Percentiles rank a stretch among this genome's conserved stretches.
Evolutionary conservation across 2,113 vertebrate species (phyloP).

Genomic region (Phyllostomus hastatus): DNA sequence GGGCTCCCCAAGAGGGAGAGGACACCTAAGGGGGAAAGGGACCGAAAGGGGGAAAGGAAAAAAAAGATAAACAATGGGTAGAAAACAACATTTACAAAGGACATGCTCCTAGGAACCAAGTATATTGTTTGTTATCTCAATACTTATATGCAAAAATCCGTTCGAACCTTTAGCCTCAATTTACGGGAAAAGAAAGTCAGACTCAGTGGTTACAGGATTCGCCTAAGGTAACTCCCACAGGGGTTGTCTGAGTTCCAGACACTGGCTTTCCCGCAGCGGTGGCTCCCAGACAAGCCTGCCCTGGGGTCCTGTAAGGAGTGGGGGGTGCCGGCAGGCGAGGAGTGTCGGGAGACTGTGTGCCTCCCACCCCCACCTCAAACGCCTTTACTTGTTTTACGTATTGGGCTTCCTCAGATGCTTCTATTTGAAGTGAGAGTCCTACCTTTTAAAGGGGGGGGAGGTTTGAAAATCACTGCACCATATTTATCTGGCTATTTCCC

Average conservation of each 20-base stretch:
- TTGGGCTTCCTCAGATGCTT: not conserved
- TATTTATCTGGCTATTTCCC: conserved; percentile 15
- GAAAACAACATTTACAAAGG: not conserved
- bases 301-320: not conserved
- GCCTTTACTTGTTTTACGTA: not conserved
- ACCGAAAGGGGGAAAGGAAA: no score
- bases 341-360: not conserved
- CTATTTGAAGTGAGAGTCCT: not conserved
- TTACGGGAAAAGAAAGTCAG: not conserved
- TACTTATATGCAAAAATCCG: not conserved
- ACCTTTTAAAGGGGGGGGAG: not conserved
- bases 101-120: not conserved
- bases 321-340: not conserved
- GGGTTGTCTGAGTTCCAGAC: not conserved
- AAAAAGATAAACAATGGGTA: not conserved
- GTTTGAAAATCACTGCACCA: not conserved
- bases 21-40: not conserved
- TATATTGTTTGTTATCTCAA: not conserved
- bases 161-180: not conserved
- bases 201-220: not conserved
- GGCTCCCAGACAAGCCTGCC: not conserved
- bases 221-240: not conserved
- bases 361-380: not conserved
- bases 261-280: not conserved
- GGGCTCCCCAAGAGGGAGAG: not conserved